These are phyloP conservation scores for Drosophila meridionalis DNA, from an alignment of 2,888 invertebrate species.

Conservation along the genomic window DNA sequence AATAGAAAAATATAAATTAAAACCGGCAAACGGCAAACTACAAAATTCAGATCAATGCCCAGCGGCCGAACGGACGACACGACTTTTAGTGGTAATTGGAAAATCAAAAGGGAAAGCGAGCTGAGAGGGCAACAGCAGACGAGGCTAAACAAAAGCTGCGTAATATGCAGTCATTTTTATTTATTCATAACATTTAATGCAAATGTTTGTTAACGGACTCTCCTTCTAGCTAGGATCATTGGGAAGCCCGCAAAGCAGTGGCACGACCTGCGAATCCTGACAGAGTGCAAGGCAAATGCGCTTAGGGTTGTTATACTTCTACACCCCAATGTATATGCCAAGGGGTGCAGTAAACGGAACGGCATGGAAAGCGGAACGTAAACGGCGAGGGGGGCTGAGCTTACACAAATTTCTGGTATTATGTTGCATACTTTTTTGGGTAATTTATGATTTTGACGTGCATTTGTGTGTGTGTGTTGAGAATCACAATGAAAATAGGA, in stretches of 20 bases:
- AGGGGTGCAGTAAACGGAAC: conserved; percentile 22
- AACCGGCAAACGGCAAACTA: conserved; percentile 3
- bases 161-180: conserved; percentile 54
- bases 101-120: background rate
- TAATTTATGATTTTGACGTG: conserved; percentile 77
- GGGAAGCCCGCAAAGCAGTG: background rate
- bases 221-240: conserved; percentile 13
- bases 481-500: conserved; percentile 23
- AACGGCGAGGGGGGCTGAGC: conserved; percentile 29
- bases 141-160: conserved; percentile 39
- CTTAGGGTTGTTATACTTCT: conserved; percentile 60
- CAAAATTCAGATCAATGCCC: conserved; percentile 35
- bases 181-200: conserved; percentile 67
- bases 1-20: background rate
- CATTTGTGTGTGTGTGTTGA: conserved; percentile 36
- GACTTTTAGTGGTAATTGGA: conserved; percentile 52
- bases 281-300: conserved; percentile 68
- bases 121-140: background rate
- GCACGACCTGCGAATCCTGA: conserved; percentile 52
- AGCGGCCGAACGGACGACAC: conserved; percentile 41
- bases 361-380: background rate
- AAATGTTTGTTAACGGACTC: conserved; percentile 56
- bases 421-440: conserved; percentile 74
- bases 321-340: background rate
- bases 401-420: conserved; percentile 75